These are phyloP conservation scores for Gymnosoma rotundatum DNA, from an alignment of 2,888 invertebrate genomes.

Conservation along the genomic window DNA sequence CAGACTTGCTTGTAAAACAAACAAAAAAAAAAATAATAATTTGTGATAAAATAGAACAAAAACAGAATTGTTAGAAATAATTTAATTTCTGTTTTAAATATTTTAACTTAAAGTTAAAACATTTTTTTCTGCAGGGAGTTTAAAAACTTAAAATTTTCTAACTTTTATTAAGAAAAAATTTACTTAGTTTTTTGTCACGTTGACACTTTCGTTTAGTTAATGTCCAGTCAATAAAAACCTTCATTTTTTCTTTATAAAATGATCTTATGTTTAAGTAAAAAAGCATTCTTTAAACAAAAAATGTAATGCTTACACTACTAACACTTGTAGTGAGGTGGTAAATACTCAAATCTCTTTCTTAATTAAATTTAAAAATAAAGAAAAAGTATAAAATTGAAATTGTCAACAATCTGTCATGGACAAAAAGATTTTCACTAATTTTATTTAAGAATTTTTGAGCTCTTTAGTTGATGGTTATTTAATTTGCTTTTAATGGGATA, in stretches of 20 bases:
- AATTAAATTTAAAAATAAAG: background rate
- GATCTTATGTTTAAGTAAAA: background rate
- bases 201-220: conserved; percentile 69
- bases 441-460: conserved; percentile 21
- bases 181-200: conserved; percentile 54
- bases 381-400: background rate
- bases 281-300: background rate
- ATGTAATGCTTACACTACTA: background rate
- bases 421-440: conserved; percentile 13
- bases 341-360: background rate
- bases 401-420: background rate
- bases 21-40: conserved; percentile 25
- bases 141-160: conserved; percentile 7
- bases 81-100: conserved; percentile 53
- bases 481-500: conserved; percentile 27
- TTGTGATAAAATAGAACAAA: conserved; percentile 33
- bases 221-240: conserved; percentile 42
- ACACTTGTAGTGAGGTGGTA: background rate
- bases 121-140: background rate
- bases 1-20: conserved; percentile 36
- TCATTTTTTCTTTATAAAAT: background rate
- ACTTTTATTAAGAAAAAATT: background rate
- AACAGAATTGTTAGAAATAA: conserved; percentile 38
- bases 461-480: conserved; percentile 22
- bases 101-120: conserved; percentile 46